Evolutionary conservation across 1,140 invertebrate genomes (phyloP).

Genomic region (Streblospio benedicti): DNA sequence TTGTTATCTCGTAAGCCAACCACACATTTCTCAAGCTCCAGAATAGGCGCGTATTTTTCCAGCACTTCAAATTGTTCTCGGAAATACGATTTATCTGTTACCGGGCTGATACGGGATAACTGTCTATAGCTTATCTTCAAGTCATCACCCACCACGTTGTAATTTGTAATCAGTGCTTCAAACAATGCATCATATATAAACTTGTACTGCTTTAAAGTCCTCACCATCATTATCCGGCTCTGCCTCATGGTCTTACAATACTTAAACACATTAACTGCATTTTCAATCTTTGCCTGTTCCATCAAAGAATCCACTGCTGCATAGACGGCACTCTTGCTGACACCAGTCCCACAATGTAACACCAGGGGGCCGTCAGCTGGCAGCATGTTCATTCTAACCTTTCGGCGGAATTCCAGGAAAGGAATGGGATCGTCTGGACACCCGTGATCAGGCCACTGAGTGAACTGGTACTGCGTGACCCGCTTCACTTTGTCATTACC

Average conservation of each 20-base stretch:
- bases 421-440: constrained; percentile 95
- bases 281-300: constrained; percentile 35
- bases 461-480: constrained; percentile 70
- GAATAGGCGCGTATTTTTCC: constrained; percentile 27
- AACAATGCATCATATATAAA: constrained; percentile 43
- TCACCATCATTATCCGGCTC: constrained; percentile 35
- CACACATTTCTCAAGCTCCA: constrained; percentile 21
- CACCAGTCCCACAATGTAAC: constrained; percentile 76
- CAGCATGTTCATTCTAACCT: constrained; percentile 53
- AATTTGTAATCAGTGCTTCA: constrained; percentile 32
- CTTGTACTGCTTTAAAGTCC: constrained; percentile 40
- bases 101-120: constrained; percentile 29
- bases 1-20: constrained; percentile 27
- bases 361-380: constrained; percentile 70
- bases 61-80: constrained; percentile 38
- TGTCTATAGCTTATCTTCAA: constrained; percentile 31
- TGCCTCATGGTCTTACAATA: constrained; percentile 35
- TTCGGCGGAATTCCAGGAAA: constrained; percentile 88
- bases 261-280: constrained; percentile 36
- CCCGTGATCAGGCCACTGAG: constrained; percentile 97
- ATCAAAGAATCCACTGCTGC: constrained; percentile 40
- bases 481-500: constrained; percentile 12
- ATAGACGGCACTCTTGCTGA: constrained; percentile 37
- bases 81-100: constrained; percentile 31
- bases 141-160: constrained; percentile 27